Conservation (phyloP, 2,797 vertebrate genomes). For the Anableps anableps region DNA sequence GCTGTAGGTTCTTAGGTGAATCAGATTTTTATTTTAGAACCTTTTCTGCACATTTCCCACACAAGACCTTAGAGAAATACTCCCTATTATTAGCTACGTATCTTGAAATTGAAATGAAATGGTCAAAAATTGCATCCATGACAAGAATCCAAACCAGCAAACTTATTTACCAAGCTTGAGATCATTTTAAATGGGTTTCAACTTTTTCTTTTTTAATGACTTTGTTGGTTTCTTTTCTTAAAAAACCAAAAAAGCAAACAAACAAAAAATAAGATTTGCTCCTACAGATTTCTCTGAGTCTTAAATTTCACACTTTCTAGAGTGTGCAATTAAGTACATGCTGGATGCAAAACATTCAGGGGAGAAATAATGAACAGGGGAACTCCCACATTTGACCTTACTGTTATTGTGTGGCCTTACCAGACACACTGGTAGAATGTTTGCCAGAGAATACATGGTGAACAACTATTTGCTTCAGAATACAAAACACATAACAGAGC, state of each 20-base stretch:
- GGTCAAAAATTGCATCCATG: not conserved
- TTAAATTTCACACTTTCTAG: constrained; percentile 16
- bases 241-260: constrained; percentile 4
- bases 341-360: constrained; percentile 1
- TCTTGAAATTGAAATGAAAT: constrained; percentile 8
- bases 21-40: not conserved
- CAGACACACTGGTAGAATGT: constrained; percentile 17
- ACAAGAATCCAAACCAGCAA: not conserved
- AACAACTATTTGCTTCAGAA: not conserved
- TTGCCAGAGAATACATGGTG: constrained; percentile 13
- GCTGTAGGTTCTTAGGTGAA: not conserved
- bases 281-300: constrained; percentile 30
- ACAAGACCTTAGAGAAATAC: not conserved
- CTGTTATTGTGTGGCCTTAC: constrained; percentile 23
- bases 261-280: constrained; percentile 24
- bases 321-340: not conserved
- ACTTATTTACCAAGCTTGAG: not conserved
- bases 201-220: constrained; percentile 4
- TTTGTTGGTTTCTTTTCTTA: constrained; percentile 33
- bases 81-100: not conserved
- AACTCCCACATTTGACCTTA: not conserved
- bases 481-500: not conserved
- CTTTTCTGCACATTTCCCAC: not conserved
- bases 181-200: not conserved
- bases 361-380: not conserved